Conservation (phyloP, 1,140 invertebrate species). For the Uloborus diversus region DNA sequence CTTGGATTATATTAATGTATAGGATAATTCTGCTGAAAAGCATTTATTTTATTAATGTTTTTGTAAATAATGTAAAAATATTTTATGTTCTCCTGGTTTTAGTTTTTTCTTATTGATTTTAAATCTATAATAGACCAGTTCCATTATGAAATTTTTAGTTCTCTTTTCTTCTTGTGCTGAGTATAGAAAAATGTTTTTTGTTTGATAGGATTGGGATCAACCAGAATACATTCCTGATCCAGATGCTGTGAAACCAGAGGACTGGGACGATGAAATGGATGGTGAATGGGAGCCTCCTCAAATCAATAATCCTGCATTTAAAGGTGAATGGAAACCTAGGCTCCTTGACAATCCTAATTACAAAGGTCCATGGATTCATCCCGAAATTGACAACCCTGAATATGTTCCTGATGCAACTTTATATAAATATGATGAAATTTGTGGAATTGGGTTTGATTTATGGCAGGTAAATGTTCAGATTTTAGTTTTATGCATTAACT, state of each 20-base stretch:
- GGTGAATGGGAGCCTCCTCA: slow-evolving; percentile 95
- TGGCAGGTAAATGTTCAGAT: slow-evolving; percentile 74
- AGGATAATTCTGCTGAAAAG: too few species aligned
- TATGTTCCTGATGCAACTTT: slow-evolving; percentile 83
- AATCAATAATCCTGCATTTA: slow-evolving; percentile 78
- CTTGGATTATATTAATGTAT: too few species aligned
- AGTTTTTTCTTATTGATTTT: too few species aligned
- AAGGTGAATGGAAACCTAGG: slow-evolving; percentile 88
- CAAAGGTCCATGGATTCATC: slow-evolving; percentile 95
- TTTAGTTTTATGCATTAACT: too few species aligned
- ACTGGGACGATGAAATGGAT: slow-evolving; percentile 99
- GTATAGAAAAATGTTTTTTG: too few species aligned
- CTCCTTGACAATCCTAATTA: slow-evolving; percentile 98
- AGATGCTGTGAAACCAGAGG: slow-evolving; percentile 97
- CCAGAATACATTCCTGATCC: slow-evolving; percentile 98
- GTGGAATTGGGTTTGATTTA: slow-evolving; percentile 93
- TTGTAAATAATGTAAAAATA: too few species aligned
- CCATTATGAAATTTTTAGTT: too few species aligned
- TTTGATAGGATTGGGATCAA: slow-evolving; percentile 87
- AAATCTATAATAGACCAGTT: too few species aligned
- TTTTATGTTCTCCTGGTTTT: too few species aligned
- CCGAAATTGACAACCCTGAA: slow-evolving; percentile 98
- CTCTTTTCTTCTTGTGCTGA: too few species aligned
- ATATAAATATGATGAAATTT: slow-evolving; percentile 89
- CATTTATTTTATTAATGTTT: too few species aligned